Base-by-base conservation (phyloP, 2,797 vertebrate genomes). In the Amniataba percoides region DNA sequence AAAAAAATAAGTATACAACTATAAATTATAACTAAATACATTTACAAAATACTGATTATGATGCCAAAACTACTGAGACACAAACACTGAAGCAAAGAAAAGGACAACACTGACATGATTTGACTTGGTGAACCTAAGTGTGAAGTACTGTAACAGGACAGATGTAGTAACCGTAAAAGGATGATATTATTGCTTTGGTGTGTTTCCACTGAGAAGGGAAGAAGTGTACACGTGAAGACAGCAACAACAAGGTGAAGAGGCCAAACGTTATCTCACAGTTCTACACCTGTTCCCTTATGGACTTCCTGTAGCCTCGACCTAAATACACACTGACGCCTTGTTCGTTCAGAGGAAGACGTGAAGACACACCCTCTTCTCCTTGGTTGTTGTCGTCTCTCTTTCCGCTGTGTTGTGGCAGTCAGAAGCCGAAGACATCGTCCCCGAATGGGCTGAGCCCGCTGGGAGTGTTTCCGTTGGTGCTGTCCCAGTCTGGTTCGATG, bases 401-500 rank as follows among this genome's bases (percentile, higher is more conserved):
- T 65, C 53, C 34, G 21, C 45, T 59, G 66, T 15, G 72, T 52
- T 23, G 59, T 11, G 48, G 16, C 70, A 71, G 82, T 99, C 96
- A 98, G 84, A 96, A 96, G 85, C 86, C 77, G 73, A 96, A 95
- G 73, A 95, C 58, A 14, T 95, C 92, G 0, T 96, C 96, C 58
- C 66, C 51, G 3, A 78, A 76, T 0, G 77, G 82, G 56, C 84
- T 80, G 45, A 77, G 43, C 13, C 25, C 8, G 27, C 4, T 88
- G 0, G 89, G 52, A 1, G 86, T 0, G 40, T 88, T 83, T 52
- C 93, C 81, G 0, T 97, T 95, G 2, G 92, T 71, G 59, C 85
- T 86, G 86, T 95, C 94, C 94, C 95, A 97, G 91, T 95, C 94
- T 0, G 90, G 94, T 0, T 96, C 87, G 0, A 88, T 87, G 61